Evolutionary conservation across 1,140 invertebrate species (phyloP).

Genomic region (Hetaerina americana): DNA sequence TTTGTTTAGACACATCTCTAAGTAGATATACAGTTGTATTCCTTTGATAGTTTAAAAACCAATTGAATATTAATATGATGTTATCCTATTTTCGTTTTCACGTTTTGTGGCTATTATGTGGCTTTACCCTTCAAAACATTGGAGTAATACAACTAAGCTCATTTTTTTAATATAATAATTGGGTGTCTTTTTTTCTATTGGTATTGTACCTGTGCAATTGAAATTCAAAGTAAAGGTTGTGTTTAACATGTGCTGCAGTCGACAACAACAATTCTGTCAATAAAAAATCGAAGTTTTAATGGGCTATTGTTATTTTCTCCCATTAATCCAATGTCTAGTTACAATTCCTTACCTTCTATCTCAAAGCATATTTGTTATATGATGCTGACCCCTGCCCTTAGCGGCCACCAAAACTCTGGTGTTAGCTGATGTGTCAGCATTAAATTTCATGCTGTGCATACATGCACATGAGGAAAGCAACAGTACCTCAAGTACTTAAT

Average conservation of each 20-base stretch:
- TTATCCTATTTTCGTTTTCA: background rate
- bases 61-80: background rate
- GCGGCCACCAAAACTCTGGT: too few relatives aligned
- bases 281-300: background rate
- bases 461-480: too few relatives aligned
- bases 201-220: background rate
- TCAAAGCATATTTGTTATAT: too few relatives aligned
- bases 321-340: too few relatives aligned
- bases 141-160: background rate
- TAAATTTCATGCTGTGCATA: too few relatives aligned
- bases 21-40: background rate
- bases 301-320: background rate
- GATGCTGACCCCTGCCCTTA: too few relatives aligned
- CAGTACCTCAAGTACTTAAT: too few relatives aligned
- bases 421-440: too few relatives aligned
- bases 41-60: background rate
- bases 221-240: background rate
- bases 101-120: background rate
- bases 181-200: background rate
- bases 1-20: background rate
- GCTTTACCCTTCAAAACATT: background rate
- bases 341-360: too few relatives aligned
- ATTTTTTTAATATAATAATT: background rate
- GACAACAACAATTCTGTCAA: background rate
- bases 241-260: background rate